Evolutionary conservation across 2,113 vertebrate species (phyloP), one percentile per base, ranked within the genome.

Genomic region (Corythornis madagascariensis): DNA sequence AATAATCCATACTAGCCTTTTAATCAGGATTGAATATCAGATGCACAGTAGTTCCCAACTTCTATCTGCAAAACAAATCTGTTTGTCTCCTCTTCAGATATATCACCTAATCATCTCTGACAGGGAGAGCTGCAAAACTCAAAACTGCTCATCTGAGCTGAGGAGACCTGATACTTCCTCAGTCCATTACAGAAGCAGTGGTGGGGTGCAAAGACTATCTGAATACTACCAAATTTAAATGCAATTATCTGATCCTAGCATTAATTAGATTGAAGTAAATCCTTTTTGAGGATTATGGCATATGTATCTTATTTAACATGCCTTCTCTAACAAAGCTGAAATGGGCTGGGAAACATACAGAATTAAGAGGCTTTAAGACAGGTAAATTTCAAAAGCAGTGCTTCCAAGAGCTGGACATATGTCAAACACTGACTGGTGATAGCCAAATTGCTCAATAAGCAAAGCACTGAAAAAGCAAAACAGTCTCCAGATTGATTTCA

Each of bases 21-120:
- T 64, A 84, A 53, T 93, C 69, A 38, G 45, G 8, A 52, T n/a
- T 52, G 33, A 63, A 31, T 86, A 95, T 72, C 57, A 91, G 24
- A 19, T 40, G 42, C 53, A 53, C 19, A 57, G 28, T 24, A 67
- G 6, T 71, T 91, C 85, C 45, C 91, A 83, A 57, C 40, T 89
- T 96, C 80, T 71, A 50, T 59, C 43, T 94, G 42, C 70, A 79
- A 78, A 93, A 43, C 38, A 91, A 83, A 60, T 83, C 56, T 74
- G 29, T 73, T 78, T 88, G 72, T 88, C 73, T 86, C n/a, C 64
- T 91, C 72, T 86, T 67, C 67, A 89, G 61, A 76, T 79, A 18
- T 59, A 38, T 33, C 29, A 67, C 48, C 85, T 80, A 52, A 90
- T 75, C 31, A 79, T 33, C n/a, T 88, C 81, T 86, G 63, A 59